These are phyloP conservation scores for Drosophila rubida DNA, from an alignment of 2,888 invertebrate species.

Conservation along the genomic window DNA sequence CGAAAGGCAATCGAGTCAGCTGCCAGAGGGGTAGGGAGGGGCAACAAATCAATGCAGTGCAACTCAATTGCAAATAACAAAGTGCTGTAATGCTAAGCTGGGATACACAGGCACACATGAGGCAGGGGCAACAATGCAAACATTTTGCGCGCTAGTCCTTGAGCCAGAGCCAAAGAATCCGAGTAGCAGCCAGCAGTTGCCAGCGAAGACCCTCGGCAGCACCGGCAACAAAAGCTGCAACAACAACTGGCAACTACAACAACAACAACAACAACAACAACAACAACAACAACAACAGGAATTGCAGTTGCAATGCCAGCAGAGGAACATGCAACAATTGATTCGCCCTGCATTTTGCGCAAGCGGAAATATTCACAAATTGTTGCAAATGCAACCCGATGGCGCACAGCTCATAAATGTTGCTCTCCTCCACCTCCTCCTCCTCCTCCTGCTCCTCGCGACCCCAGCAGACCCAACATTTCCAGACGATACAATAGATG, in stretches of 20 bases:
- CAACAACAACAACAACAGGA: background rate
- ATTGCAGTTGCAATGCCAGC: background rate
- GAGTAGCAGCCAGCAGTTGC: background rate
- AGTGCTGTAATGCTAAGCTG: slow-evolving; percentile 24
- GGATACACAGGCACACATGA: slow-evolving; percentile 1
- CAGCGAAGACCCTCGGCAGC: slow-evolving; percentile 16
- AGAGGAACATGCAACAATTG: slow-evolving; percentile 29
- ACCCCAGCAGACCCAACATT: background rate
- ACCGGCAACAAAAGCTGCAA: background rate
- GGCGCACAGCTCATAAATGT: slow-evolving; percentile 2
- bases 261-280: background rate
- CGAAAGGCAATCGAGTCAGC: too few species aligned
- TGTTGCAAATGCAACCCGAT: slow-evolving; percentile 19
- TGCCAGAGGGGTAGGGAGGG: background rate
- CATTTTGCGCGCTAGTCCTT: background rate
- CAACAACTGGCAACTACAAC: background rate
- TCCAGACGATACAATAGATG: too few species aligned
- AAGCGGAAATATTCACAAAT: slow-evolving; percentile 36
- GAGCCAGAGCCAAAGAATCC: slow-evolving; percentile 1
- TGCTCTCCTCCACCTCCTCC: too few species aligned
- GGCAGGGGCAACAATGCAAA: slow-evolving; percentile 9
- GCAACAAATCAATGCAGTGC: slow-evolving; percentile 45
- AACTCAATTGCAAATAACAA: slow-evolving; percentile 45
- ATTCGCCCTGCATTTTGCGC: slow-evolving; percentile 26
- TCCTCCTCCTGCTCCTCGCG: too few species aligned